Conservation (phyloP, 2,797 vertebrate species). For the Cossypha heuglini region DNA sequence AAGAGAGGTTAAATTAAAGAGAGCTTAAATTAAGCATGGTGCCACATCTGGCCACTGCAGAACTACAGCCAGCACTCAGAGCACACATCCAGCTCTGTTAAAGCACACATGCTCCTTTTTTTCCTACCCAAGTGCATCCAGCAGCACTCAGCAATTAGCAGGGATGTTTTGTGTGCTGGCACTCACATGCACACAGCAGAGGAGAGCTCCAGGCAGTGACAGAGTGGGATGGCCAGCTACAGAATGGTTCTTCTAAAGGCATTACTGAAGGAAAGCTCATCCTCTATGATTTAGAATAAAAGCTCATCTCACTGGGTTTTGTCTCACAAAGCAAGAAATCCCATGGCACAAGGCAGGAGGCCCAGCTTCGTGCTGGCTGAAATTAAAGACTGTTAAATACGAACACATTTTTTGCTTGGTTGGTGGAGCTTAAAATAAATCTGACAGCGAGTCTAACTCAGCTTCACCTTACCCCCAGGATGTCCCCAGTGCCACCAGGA, state of each 20-base stretch:
- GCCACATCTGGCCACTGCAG: background rate
- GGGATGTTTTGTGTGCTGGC: background rate
- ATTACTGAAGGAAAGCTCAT: background rate
- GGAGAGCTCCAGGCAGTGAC: background rate
- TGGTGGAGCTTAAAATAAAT: background rate
- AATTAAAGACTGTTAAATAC: background rate
- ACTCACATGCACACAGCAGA: background rate
- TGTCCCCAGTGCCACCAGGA: background rate
- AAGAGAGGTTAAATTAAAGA: background rate
- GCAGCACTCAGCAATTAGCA: background rate
- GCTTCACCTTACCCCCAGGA: background rate
- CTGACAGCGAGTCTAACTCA: background rate
- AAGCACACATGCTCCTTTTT: background rate
- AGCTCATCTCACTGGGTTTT: background rate
- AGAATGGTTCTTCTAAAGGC: background rate
- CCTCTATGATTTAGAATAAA: background rate
- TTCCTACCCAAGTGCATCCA: background rate
- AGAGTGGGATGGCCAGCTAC: background rate
- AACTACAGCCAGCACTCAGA: background rate
- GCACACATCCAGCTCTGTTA: background rate
- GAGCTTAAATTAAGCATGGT: background rate
- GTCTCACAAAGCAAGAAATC: background rate
- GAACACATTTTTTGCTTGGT: fast-evolving
- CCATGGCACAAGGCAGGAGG: background rate
- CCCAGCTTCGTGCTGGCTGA: background rate